Evolutionary conservation across 1,140 invertebrate genomes (phyloP), one percentile per base, ranked within the genome.

Genomic region (Atta cephalotes): DNA sequence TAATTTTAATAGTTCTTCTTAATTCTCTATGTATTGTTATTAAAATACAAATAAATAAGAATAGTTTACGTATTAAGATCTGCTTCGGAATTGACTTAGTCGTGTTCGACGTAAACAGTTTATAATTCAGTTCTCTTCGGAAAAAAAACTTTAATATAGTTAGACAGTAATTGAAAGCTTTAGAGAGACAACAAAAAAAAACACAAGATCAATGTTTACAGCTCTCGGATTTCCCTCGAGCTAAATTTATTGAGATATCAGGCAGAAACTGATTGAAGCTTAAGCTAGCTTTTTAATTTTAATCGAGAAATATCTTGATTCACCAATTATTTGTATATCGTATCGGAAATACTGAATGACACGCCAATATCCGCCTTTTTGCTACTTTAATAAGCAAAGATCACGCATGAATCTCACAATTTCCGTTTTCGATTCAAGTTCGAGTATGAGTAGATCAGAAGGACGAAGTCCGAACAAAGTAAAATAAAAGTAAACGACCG

Each of bases 401-500:
- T 84, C 56, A 21, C 53, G 68, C 35, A 45, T 28, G 39, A 51
- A 63, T 82, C 68, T 74, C 35, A 51, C 66, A 82, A 82, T 82
- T 82, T 74, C 68, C 80, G 28, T 14, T 80, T 80, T 80, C 45
- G 65, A 80, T 70, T 80, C 49, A 28, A 39, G 21, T 18, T 66
- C 25, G 39, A 51, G 77, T 12, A 18, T 35, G 60, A 45, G 12
- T 14, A 25, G 18, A 51, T 79, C 60, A 45, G 51, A 79, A 49
- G 25, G 28, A 66, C 28, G 7, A 53, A 68, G 65, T 80, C n/a
- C 45, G 35, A 18, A 14, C 4, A 39, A 84, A 74, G 56, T 49
- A 84, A 74, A 74, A 84, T 84, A 74, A 76, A 84, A 76, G 70
- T 58, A 62, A 62, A 76, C 80, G 68, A 62, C 18, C 35, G 39